Evolutionary conservation across 2,113 vertebrate species (phyloP).

Genomic region (Gambusia affinis): DNA sequence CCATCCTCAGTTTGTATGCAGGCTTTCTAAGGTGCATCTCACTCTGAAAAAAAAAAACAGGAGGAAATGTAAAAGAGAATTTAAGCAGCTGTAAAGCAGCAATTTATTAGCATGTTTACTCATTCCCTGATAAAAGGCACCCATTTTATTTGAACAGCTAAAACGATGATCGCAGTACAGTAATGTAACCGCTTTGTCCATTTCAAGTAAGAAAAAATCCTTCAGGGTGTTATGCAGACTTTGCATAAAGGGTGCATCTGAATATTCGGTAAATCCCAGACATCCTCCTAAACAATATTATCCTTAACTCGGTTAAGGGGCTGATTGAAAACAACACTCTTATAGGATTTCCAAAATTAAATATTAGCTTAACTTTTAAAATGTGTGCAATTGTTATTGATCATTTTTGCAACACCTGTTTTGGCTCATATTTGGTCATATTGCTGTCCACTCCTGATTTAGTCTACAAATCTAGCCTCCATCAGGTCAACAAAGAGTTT

Average conservation of each 20-base stretch:
- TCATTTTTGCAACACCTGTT: conserved; percentile 4
- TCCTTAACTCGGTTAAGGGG: not conserved
- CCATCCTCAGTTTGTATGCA: not conserved
- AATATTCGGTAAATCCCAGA: not conserved
- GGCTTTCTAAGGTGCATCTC: not conserved
- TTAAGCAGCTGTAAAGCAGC: not conserved
- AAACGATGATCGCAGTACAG: not conserved
- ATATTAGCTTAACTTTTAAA: not conserved
- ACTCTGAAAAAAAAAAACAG: not conserved
- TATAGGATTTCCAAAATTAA: not conserved
- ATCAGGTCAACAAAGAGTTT: conserved; percentile 70
- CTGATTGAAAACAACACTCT: not conserved
- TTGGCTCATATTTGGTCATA: conserved; percentile 46
- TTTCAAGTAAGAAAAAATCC: conserved; percentile 17
- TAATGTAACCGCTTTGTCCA: not conserved
- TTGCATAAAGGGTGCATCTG: conserved; percentile 6
- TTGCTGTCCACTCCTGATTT: not conserved
- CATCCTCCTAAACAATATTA: not conserved
- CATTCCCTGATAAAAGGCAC: conserved; percentile 33
- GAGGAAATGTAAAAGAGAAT: not conserved
- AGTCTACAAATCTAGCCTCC: not conserved
- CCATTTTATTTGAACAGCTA: not conserved
- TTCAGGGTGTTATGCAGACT: not conserved
- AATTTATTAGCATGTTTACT: not conserved
- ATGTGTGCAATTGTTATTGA: not conserved